Base-by-base conservation (phyloP, 2,797 vertebrate species). In the Diglossa cyanea region DNA sequence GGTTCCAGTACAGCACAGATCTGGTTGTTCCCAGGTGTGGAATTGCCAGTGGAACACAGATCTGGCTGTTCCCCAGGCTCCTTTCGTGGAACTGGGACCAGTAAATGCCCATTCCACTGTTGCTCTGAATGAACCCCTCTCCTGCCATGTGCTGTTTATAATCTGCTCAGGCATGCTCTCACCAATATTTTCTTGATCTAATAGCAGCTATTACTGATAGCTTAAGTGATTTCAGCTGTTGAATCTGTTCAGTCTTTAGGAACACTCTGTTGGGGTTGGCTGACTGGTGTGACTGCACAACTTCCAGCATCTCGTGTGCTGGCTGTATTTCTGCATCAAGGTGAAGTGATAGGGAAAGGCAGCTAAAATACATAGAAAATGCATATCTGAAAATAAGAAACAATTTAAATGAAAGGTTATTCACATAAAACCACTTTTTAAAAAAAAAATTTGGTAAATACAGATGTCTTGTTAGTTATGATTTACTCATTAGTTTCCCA, bases 141-240 rank as follows among this genome's bases (percentile, higher is more conserved):
- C 68, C 54, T 84, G 26, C 44, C 11, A 8, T 7, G 33, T 63
- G 66, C 57, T 94, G 4, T 92, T 70, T 67, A 26, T 72, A 57
- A 45, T 71, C 57, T 79, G 57, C 76, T 67, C 4, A 20, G 68
- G 45, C 79, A 48, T 9, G 24, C 25, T 24, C 33, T 92, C 39
- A 21, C 48, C 37, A 51, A 35, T 74, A n/a, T 87, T 87, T 73
- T 44, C 84, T 71, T 91, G 55, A 57, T 78, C 71, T 88, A 73
- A 51, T 86, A 71, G 63, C 60, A 76, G 48, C 68, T 89, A 7
- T 76, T 82, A 31, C 61, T 58, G 68, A 80, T 71, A 54, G 35
- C 35, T 74, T 62, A 61, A 72, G 55, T 87, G 3, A 58, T 57
- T 91, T 91, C 78, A 80, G 44, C 31, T 82, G 31, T 68, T 85